Evolutionary conservation across 2,797 vertebrate genomes (phyloP), one percentile per base, ranked within the genome.

Genomic region (Heterohyrax brucei): DNA sequence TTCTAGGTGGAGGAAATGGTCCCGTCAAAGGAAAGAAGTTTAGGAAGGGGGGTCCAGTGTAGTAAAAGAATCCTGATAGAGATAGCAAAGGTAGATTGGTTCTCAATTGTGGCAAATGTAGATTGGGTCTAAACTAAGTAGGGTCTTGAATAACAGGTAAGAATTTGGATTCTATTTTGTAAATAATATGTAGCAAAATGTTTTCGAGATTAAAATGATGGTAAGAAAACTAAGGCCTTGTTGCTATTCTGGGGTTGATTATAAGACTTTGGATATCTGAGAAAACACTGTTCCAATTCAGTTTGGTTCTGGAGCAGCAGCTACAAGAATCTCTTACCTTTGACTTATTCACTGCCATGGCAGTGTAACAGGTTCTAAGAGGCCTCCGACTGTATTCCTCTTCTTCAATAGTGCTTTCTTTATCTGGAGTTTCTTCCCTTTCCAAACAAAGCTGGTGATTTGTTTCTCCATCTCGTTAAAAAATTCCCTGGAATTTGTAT

Each of bases 101-200:
- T 82, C 30, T 39, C 2, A 39, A 39, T 39, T 39, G 39, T 14
- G 44, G 10, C 13, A 62, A 70, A 64, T 78, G 9, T 7, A 82
- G 76, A 8, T 13, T 85, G 44, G 22, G 16, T 83, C 30, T 30
- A 66, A 77, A 48, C 85, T 81, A 33, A 26, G 28, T 0, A 90
- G 68, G 22, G 9, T 21, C 12, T 93, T 53, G 24, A 89, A 70
- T 4, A 21, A 80, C 14, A 86, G 48, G 24, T 86, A 88, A 81
- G 21, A 44, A 82, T 86, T 85, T 81, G 61, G 7, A 10, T 83
- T 91, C 83, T 83, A 79, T 92, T 90, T 82, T 95, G 53, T 66
- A 95, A 59, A 87, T 3, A 24, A 19, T 28, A 64, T 6, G 28
- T 80, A 83, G 26, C 33, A 79, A 87, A 77, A 78, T 10, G 10